These are phyloP conservation scores for Drosophila vallismaia DNA, from an alignment of 2,888 invertebrate species.

Conservation along the genomic window DNA sequence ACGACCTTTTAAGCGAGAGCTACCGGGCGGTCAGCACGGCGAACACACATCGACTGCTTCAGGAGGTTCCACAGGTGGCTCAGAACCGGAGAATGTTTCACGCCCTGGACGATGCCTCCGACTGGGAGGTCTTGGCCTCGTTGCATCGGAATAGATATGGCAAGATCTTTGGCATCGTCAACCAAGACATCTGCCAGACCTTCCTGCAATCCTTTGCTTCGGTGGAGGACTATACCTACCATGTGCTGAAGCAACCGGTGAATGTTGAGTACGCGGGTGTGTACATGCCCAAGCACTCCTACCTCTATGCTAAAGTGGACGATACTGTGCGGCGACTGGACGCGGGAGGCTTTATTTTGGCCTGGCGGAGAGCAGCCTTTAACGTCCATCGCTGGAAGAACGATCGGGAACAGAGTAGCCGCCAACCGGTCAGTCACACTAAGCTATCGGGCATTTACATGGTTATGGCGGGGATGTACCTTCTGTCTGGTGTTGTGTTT, in stretches of 20 bases:
- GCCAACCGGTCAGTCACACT: slow-evolving; percentile 13
- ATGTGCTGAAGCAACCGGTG: slow-evolving; percentile 49
- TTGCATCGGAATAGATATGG: slow-evolving; percentile 26
- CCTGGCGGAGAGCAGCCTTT: slow-evolving; percentile 51
- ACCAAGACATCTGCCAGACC: slow-evolving; percentile 34
- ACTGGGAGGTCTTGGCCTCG: slow-evolving; percentile 46
- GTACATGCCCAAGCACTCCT: slow-evolving; percentile 74
- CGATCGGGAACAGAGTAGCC: not conserved
- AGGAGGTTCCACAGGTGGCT: slow-evolving; percentile 48
- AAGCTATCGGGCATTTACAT: slow-evolving; percentile 50
- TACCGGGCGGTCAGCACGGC: slow-evolving; percentile 50
- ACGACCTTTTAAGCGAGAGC: slow-evolving; percentile 43
- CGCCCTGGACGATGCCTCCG: slow-evolving; percentile 25
- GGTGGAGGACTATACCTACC: slow-evolving; percentile 13
- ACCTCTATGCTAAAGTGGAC: slow-evolving; percentile 59
- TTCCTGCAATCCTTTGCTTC: slow-evolving; percentile 25
- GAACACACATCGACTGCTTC: slow-evolving; percentile 42
- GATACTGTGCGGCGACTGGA: slow-evolving; percentile 47
- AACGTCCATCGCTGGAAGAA: not conserved
- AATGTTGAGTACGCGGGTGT: slow-evolving; percentile 59
- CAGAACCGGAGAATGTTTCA: slow-evolving; percentile 22
- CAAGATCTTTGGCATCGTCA: slow-evolving; percentile 53
- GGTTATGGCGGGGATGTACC: slow-evolving; percentile 45
- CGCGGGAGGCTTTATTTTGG: slow-evolving; percentile 58
- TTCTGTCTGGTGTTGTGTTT: slow-evolving; percentile 36